Conservation (phyloP, 30 jellyfish, hydroid and myxozoan genomes). For the Mastigias papua region DNA sequence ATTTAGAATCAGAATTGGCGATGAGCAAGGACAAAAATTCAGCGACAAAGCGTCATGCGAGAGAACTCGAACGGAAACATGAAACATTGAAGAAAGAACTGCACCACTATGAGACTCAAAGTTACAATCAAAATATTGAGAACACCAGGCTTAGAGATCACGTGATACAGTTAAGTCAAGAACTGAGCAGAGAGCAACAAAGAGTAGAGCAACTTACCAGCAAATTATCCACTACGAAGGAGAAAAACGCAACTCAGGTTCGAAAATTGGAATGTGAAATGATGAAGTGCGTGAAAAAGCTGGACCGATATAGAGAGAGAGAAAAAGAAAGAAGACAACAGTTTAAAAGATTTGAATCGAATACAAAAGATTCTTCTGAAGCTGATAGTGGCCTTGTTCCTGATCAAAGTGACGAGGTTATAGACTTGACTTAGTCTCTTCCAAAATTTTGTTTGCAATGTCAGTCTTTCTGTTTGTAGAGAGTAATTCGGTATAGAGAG, state of each 20-base stretch:
- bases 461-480: no score
- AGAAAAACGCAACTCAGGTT: conserved; percentile 42
- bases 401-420: conserved; percentile 69
- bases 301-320: conserved; percentile 68
- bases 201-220: conserved; percentile 45
- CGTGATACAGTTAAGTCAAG: conserved; percentile 69
- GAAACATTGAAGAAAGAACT: conserved; percentile 36
- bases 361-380: conserved; percentile 67
- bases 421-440: conserved; percentile 33
- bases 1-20: conserved; percentile 56
- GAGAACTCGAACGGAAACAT: conserved; percentile 45
- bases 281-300: conserved; percentile 66
- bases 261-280: conserved; percentile 54
- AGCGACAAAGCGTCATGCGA: conserved; percentile 30
- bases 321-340: conserved; percentile 59
- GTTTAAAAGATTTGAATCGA: conserved; percentile 31
- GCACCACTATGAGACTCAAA: conserved; percentile 58
- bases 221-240: conserved; percentile 49
- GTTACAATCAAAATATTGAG: conserved; percentile 64
- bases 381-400: conserved; percentile 80
- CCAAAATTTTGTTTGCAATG: background rate
- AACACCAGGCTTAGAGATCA: conserved; percentile 61
- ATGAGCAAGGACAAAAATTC: conserved; percentile 6
- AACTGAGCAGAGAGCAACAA: conserved; percentile 76
- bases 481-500: no score